These are phyloP conservation scores for Holcopasites calliopsidis DNA, from an alignment of 1,140 invertebrate genomes.

Conservation along the genomic window DNA sequence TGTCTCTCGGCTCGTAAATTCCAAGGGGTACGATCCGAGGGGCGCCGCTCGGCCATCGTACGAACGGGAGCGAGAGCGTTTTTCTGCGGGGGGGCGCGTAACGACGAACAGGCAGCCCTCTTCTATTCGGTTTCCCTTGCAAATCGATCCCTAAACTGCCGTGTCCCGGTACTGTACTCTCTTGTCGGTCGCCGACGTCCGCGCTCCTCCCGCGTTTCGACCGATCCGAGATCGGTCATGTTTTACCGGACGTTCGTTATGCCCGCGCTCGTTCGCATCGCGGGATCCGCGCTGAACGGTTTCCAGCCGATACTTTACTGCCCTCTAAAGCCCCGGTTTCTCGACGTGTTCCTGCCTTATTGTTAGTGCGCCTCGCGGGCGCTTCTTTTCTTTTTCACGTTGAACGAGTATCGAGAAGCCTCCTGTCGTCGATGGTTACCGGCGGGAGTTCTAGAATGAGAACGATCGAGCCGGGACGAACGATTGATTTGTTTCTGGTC, in stretches of 20 bases:
- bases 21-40: slow-evolving; percentile 53
- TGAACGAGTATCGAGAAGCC: background rate
- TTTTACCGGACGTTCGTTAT: slow-evolving; percentile 75
- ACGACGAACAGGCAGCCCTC: slow-evolving; percentile 37
- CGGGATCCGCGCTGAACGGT: slow-evolving; percentile 49
- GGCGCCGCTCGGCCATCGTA: slow-evolving; percentile 18
- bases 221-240: slow-evolving; percentile 56
- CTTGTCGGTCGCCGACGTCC: slow-evolving; percentile 5
- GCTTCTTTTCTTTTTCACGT: background rate
- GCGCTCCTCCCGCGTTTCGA: slow-evolving; percentile 45
- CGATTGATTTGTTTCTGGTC: background rate
- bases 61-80: slow-evolving; percentile 27
- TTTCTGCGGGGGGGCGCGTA: slow-evolving; percentile 29
- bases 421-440: background rate
- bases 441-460: background rate
- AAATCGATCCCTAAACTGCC: slow-evolving; percentile 75
- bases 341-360: slow-evolving; percentile 57
- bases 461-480: no score
- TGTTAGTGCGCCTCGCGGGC: slow-evolving; percentile 23
- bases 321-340: slow-evolving; percentile 34
- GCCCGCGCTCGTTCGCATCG: slow-evolving; percentile 38
- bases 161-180: background rate
- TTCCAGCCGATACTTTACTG: slow-evolving; percentile 68
- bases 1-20: slow-evolving; percentile 69
- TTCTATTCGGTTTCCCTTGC: slow-evolving; percentile 70